Percentiles rank a stretch among this genome's conserved stretches.
Conservation (phyloP, 2,113 vertebrate species). For the Peromyscus californicus region DNA sequence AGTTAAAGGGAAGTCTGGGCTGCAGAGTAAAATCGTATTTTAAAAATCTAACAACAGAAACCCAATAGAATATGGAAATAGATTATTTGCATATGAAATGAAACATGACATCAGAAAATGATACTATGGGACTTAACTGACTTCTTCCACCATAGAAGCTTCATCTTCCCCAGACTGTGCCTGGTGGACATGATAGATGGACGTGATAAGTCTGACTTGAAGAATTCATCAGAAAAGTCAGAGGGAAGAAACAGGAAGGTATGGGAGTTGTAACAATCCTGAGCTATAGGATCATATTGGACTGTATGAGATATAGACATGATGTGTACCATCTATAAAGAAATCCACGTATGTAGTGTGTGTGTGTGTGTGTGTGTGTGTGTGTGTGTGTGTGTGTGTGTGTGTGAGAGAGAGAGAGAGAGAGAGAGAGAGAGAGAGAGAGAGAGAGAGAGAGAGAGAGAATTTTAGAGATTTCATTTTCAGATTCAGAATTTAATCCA, state of each 20-base stretch:
- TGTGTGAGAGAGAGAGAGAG: neutral
- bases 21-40: neutral
- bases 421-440: too few relatives aligned
- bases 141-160: slow-evolving; percentile 10
- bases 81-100: neutral
- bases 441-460: neutral
- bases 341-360: neutral
- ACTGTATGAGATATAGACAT: neutral
- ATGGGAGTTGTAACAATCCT: neutral
- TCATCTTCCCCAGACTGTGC: neutral
- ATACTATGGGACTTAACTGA: slow-evolving; percentile 6
- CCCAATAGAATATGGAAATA: neutral
- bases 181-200: neutral
- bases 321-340: neutral
- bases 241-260: neutral
- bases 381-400: neutral
- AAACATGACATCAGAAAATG: neutral
- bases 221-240: neutral
- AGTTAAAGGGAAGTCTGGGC: neutral
- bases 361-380: neutral
- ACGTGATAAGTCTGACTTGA: neutral
- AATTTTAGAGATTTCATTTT: slow-evolving; percentile 28
- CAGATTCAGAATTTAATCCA: neutral
- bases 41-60: neutral
- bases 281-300: neutral